Evolutionary conservation across 2,888 invertebrate species (phyloP).

Genomic region (Mesoligia furuncula): DNA sequence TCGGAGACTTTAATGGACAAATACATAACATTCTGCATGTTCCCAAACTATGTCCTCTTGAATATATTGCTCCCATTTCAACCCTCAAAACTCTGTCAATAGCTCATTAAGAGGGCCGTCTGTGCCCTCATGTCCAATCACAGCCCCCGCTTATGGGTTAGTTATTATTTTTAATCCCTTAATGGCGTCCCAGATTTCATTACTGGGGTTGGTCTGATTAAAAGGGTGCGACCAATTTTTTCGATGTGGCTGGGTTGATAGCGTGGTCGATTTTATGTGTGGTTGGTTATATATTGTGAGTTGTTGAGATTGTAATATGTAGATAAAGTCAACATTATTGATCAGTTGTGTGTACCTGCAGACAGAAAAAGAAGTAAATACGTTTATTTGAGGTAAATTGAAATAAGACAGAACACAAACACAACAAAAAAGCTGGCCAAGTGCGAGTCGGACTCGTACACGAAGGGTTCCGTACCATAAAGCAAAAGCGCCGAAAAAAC

Average conservation of each 20-base stretch:
- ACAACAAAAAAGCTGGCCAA: too few relatives aligned
- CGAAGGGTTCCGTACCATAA: too few relatives aligned
- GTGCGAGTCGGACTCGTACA: too few relatives aligned
- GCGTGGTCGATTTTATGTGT: conserved; percentile 57
- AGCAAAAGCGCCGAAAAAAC: too few relatives aligned
- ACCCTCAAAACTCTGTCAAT: conserved; percentile 74
- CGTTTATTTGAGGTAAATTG: too few relatives aligned
- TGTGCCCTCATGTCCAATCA: conserved; percentile 78
- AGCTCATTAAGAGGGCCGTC: conserved; percentile 80
- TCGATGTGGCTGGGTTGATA: conserved; percentile 57
- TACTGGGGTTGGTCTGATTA: conserved; percentile 87
- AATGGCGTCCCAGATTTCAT: conserved; percentile 90
- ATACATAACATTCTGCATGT: background rate
- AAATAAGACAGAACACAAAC: too few relatives aligned
- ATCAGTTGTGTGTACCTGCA: background rate
- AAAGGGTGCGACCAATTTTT: conserved; percentile 84
- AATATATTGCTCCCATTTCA: conserved; percentile 35
- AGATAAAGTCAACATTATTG: background rate
- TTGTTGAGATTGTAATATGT: background rate
- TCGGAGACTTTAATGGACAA: background rate
- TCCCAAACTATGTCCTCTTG: conserved; percentile 30
- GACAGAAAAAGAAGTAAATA: too few relatives aligned
- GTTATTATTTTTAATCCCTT: conserved; percentile 91
- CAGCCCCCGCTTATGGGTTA: conserved; percentile 76
- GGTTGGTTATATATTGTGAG: conserved; percentile 23